Base-by-base conservation (phyloP, 1,140 invertebrate species). In the Wiebesia pumilae region DNA sequence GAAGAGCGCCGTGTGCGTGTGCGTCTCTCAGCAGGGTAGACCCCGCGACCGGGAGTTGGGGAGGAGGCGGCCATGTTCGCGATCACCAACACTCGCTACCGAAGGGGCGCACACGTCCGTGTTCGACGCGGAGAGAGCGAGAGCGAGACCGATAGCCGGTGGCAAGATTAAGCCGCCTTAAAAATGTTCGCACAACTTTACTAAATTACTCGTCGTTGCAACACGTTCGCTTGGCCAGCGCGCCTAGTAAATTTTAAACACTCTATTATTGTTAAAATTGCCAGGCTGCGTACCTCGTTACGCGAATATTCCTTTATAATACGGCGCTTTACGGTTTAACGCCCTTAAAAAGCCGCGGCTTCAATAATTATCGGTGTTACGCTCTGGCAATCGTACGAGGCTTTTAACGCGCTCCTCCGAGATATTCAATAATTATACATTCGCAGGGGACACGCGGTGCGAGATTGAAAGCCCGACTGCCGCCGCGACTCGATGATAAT, bases 31-130 rank as follows among this genome's bases (percentile, higher is more conserved):
- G 77, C 84, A 33, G 84, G 78, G 84, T 82, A 71, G 51, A 16
- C 69, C 35, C 12, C 43, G 16, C 9, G 43, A 65, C 12, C 43
- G 16, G 1, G 43, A 65, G 38, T 67, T 62, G 65, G 84, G 84
- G 84, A 80, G 84, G 84, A 47, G 65, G 73, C 81, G 30, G 85
- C 85, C 84, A 86, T 86, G 81, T 83, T 86, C 77, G 43, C 58
- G 73, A 43, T 86, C 73, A 83, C 80, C 77, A 67, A 83, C 80
- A 54, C 85, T 75, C n/a, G 1, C 30, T 71, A 71, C 10, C 0
- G 30, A 27, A 78, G 38, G 54, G 71, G 51, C 71, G 73, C 43
- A 35, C 33, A 35, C 33, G 33, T 71, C 78, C 43, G 54, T 65
- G 54, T 80, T 19, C 19, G 0, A n/a, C n/a, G n/a, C n/a, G n/a